Conservation (phyloP, 2,797 vertebrate species). For the Apogon talboti region DNA sequence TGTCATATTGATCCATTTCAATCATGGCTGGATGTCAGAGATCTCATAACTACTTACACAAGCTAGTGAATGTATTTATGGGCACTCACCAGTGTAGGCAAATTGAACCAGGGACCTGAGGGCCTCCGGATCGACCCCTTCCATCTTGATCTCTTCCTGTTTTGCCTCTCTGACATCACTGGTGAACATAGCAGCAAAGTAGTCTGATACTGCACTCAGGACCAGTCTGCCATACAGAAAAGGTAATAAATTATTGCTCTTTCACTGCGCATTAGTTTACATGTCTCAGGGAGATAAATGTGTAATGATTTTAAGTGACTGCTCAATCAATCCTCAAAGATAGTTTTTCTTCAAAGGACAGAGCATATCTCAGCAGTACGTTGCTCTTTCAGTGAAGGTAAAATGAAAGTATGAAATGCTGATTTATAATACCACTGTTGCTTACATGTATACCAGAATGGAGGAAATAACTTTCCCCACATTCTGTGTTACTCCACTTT, state of each 20-base stretch:
- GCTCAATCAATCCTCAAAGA: constrained; percentile 14
- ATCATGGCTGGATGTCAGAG: constrained; percentile 54
- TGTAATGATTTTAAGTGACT: constrained; percentile 32
- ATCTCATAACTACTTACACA: constrained; percentile 62
- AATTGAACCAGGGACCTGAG: constrained; percentile 94
- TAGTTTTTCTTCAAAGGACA: constrained; percentile 11
- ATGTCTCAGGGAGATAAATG: constrained; percentile 1
- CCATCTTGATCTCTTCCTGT: constrained; percentile 98
- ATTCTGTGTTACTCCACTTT: constrained; percentile 33
- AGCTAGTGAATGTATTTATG: constrained; percentile 66
- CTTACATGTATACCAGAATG: constrained; percentile 21
- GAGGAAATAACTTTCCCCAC: background rate
- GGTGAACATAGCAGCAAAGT: constrained; percentile 99
- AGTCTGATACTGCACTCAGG: constrained; percentile 95
- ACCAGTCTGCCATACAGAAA: constrained; percentile 86
- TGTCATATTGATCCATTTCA: constrained; percentile 65
- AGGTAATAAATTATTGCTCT: constrained; percentile 38
- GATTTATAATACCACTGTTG: constrained; percentile 26
- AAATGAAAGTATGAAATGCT: constrained; percentile 11
- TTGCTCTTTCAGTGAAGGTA: constrained; percentile 1
- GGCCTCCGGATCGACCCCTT: constrained; percentile 94
- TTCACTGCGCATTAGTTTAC: constrained; percentile 13
- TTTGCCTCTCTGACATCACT: constrained; percentile 95
- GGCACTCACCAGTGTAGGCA: constrained; percentile 94
- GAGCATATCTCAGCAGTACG: background rate